Evolutionary conservation across 2,888 invertebrate genomes (phyloP).

Genomic region (Drosophila setosimentum): DNA sequence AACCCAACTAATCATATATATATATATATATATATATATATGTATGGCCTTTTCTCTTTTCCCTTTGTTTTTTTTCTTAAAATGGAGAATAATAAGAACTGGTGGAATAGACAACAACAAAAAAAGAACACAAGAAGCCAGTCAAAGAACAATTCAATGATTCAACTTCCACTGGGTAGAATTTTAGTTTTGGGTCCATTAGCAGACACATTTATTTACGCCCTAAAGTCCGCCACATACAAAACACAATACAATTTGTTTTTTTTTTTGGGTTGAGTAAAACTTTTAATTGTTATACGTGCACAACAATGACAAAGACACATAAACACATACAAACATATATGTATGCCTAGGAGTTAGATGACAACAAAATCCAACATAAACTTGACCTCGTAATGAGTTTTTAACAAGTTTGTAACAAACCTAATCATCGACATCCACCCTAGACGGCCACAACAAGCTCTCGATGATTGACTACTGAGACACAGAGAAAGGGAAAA

Average conservation of each 20-base stretch:
- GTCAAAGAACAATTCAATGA: slow-evolving; percentile 26
- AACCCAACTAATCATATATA: neutral
- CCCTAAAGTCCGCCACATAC: slow-evolving; percentile 39
- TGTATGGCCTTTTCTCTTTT: neutral
- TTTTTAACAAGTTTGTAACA: slow-evolving; percentile 69
- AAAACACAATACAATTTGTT: slow-evolving; percentile 30
- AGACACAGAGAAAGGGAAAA: neutral
- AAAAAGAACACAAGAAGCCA: slow-evolving; percentile 18
- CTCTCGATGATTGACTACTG: slow-evolving; percentile 44
- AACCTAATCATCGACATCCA: slow-evolving; percentile 44
- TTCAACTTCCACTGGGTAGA: slow-evolving; percentile 30
- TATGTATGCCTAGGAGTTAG: neutral
- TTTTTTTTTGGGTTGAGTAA: slow-evolving; percentile 17
- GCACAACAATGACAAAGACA: slow-evolving; percentile 25
- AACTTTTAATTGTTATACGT: slow-evolving; percentile 72
- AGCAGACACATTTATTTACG: slow-evolving; percentile 53
- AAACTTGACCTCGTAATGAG: slow-evolving; percentile 61
- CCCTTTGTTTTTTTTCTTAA: neutral
- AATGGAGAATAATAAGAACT: neutral
- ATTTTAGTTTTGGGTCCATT: slow-evolving; percentile 33
- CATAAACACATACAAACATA: slow-evolving; percentile 10
- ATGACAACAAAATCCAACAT: slow-evolving; percentile 24
- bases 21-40: slow-evolving; percentile 2
- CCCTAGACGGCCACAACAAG: slow-evolving; percentile 13
- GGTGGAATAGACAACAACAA: slow-evolving; percentile 7